Percentiles rank a stretch among this genome's conserved stretches.
These are phyloP conservation scores for Ophion ellenae DNA, from an alignment of 2,888 invertebrate genomes.

Conservation along the genomic window DNA sequence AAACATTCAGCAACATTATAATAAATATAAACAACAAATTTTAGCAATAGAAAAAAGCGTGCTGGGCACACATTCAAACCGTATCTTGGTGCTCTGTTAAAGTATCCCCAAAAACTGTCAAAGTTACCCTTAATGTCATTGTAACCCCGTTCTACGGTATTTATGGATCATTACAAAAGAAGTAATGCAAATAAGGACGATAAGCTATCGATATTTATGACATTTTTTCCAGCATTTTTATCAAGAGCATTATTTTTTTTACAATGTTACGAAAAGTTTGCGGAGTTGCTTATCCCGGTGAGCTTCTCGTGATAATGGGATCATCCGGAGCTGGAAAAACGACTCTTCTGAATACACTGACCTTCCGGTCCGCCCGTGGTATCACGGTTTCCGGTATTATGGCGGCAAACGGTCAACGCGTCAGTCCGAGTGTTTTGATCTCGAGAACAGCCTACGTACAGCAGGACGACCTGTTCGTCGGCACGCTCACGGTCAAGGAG, in stretches of 20 bases:
- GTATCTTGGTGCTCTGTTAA: too few relatives aligned
- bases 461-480: conserved; percentile 96
- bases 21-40: too few relatives aligned
- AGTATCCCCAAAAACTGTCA: too few relatives aligned
- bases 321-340: conserved; percentile 98
- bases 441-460: conserved; percentile 96
- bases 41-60: too few relatives aligned
- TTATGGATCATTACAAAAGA: too few relatives aligned
- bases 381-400: conserved; percentile 87
- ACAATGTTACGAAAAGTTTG: conserved; percentile 85
- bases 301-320: conserved; percentile 94
- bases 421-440: conserved; percentile 89
- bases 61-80: too few relatives aligned
- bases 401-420: conserved; percentile 91
- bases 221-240: not conserved
- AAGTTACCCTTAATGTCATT: too few relatives aligned
- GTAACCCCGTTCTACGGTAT: too few relatives aligned
- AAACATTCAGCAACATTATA: too few relatives aligned
- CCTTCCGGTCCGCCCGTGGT: conserved; percentile 90
- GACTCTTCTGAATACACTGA: conserved; percentile 94
- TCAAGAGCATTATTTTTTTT: not conserved
- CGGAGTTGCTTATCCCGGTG: conserved; percentile 94
- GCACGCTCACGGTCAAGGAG: conserved; percentile 94
- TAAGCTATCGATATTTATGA: too few relatives aligned
- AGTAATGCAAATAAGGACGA: too few relatives aligned